Conservation (phyloP, 2,888 invertebrate species). For the Teinopalpus imperialis region DNA sequence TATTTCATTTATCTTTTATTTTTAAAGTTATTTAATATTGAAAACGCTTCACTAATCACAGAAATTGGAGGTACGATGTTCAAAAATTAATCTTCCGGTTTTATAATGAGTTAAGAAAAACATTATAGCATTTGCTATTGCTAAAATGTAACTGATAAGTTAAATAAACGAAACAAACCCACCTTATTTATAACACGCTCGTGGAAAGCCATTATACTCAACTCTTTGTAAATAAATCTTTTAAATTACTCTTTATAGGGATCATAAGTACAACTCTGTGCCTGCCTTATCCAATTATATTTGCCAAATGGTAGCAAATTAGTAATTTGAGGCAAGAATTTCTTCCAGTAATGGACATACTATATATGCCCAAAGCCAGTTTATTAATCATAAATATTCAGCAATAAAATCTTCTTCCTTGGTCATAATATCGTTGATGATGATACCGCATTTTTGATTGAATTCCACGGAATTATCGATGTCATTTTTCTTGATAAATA, state of each 20-base stretch:
- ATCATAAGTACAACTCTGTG: constrained; percentile 54
- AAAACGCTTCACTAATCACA: no score
- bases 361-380: not conserved
- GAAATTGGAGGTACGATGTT: no score
- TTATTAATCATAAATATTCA: constrained; percentile 6
- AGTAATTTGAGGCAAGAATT: constrained; percentile 63
- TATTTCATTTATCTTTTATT: no score
- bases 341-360: constrained; percentile 42
- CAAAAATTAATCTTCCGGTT: no score
- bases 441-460: no score
- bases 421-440: no score
- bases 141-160: constrained; percentile 1
- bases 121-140: not conserved
- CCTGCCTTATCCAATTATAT: constrained; percentile 38
- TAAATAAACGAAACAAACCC: constrained; percentile 4
- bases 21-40: no score
- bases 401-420: not conserved
- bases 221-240: constrained; percentile 60
- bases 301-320: constrained; percentile 68
- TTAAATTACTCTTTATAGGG: constrained; percentile 45
- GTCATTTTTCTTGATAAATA: no score
- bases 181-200: constrained; percentile 9
- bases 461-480: no score
- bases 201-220: constrained; percentile 8
- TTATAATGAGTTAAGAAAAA: no score